Evolutionary conservation across 2,113 vertebrate genomes (phyloP).

Genomic region (Nematolebias whitei): DNA sequence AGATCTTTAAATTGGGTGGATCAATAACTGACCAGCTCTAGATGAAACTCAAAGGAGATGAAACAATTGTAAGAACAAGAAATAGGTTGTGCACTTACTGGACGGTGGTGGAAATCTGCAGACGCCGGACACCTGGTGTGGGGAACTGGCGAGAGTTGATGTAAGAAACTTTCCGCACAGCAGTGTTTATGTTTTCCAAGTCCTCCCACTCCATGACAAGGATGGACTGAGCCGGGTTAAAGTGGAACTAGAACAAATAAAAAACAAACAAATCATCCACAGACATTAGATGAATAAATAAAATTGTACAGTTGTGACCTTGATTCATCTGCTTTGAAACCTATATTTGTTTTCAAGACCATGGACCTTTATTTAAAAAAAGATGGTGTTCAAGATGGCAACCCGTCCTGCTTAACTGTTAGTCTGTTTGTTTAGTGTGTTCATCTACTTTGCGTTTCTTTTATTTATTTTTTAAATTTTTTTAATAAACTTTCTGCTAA

Average conservation of each 20-base stretch:
- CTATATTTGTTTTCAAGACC: background rate
- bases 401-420: too few relatives aligned
- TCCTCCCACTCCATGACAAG: conserved; percentile 97
- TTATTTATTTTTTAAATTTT: too few relatives aligned
- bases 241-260: conserved; percentile 86
- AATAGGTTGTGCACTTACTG: conserved; percentile 83
- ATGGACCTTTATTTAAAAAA: too few relatives aligned
- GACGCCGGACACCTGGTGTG: conserved; percentile 85
- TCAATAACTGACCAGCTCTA: too few relatives aligned
- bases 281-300: background rate
- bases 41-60: too few relatives aligned
- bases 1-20: too few relatives aligned
- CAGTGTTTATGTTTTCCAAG: conserved; percentile 89
- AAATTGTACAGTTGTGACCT: background rate
- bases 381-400: too few relatives aligned
- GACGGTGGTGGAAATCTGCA: conserved; percentile 91
- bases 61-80: too few relatives aligned
- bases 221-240: conserved; percentile 95
- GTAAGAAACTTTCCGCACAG: conserved; percentile 93
- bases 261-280: background rate
- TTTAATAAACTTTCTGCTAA: too few relatives aligned
- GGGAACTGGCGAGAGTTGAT: conserved; percentile 98
- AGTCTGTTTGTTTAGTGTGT: too few relatives aligned
- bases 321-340: conserved; percentile 1
- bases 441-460: too few relatives aligned